Evolutionary conservation across 2,113 vertebrate genomes (phyloP).

Genomic region (Mastomys coucha): DNA sequence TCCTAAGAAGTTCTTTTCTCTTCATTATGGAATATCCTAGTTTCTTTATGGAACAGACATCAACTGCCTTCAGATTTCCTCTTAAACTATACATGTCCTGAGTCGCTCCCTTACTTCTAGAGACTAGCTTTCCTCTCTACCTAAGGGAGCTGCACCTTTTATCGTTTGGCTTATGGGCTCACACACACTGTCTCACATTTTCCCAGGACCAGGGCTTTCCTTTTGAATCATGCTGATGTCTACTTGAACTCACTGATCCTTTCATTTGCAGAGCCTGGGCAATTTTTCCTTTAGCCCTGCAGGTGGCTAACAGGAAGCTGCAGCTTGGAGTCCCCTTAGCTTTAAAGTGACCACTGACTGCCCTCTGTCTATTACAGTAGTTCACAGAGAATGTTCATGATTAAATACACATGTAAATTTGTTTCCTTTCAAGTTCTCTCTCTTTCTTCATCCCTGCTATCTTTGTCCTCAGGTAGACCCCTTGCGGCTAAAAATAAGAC

Average conservation of each 20-base stretch:
- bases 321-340: not conserved
- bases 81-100: not conserved
- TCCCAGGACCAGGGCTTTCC: not conserved
- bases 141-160: not conserved
- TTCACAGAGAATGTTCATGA: not conserved
- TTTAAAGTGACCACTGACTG: not conserved
- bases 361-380: not conserved
- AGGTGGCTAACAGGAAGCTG: not conserved
- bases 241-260: not conserved
- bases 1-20: not conserved
- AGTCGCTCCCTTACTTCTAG: not conserved
- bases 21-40: not conserved
- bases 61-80: not conserved
- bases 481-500: not conserved
- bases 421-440: not conserved
- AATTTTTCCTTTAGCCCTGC: not conserved
- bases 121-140: not conserved
- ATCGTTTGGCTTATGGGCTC: not conserved
- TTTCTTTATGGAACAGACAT: not conserved
- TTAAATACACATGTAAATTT: not conserved
- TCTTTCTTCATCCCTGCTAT: conserved; percentile 4
- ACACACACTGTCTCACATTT: not conserved
- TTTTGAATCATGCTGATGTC: not conserved
- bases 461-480: not conserved
- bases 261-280: not conserved